Evolutionary conservation across 35 echinoderm and acorn worm genomes (phyloP).

Genomic region (Stichopus chloronotus): DNA sequence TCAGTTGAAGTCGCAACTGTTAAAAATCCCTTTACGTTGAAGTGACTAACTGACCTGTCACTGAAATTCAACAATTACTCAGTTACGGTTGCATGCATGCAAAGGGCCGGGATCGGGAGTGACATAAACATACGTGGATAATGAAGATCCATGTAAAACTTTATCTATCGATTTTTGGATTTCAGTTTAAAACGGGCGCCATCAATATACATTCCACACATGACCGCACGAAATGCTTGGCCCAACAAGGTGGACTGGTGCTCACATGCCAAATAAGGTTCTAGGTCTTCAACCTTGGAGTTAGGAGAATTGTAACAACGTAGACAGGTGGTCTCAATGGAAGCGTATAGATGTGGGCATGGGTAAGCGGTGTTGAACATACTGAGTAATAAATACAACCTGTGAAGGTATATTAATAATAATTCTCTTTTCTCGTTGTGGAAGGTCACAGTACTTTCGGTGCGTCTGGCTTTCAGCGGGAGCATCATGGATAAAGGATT

Average conservation of each 20-base stretch:
- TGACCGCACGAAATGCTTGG: constrained; percentile 55
- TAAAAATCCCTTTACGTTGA: too few relatives aligned
- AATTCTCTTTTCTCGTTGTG: neutral
- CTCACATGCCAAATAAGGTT: constrained; percentile 52
- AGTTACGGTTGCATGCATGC: too few relatives aligned
- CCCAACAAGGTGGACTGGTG: constrained; percentile 48
- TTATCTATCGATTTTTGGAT: too few relatives aligned
- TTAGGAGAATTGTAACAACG: constrained; percentile 31
- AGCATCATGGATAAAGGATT: neutral
- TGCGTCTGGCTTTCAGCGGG: neutral
- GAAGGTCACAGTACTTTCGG: constrained; percentile 16
- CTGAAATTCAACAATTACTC: too few relatives aligned
- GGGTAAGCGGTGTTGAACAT: neutral
- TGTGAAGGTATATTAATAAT: neutral
- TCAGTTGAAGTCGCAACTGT: too few relatives aligned
- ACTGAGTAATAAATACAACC: neutral
- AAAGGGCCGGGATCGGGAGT: too few relatives aligned
- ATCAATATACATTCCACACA: constrained; percentile 45
- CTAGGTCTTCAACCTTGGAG: constrained; percentile 24
- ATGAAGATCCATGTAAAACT: too few relatives aligned
- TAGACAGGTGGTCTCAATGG: constrained; percentile 18
- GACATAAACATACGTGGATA: too few relatives aligned
- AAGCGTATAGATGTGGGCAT: neutral
- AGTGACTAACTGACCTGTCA: too few relatives aligned
- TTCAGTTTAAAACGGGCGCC: constrained; percentile 45